These are phyloP conservation scores for Lithobius niger DNA, from an alignment of 1,140 invertebrate genomes.

Conservation along the genomic window DNA sequence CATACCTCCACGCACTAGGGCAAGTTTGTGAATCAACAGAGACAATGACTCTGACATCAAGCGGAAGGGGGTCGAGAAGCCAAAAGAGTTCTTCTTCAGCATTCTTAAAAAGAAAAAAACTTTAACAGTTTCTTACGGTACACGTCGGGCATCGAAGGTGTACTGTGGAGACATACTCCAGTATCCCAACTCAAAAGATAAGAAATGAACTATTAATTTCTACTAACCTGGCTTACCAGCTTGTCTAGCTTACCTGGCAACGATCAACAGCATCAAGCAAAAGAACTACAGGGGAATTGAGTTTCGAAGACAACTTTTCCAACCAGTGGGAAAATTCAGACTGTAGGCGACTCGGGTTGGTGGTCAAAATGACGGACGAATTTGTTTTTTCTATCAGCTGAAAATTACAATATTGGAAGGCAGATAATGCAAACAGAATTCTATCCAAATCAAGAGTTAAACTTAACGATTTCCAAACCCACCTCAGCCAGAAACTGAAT, in stretches of 20 bases:
- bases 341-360: neutral
- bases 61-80: neutral
- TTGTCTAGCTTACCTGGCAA: neutral
- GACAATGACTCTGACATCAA: neutral
- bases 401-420: no score
- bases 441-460: no score
- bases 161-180: no score
- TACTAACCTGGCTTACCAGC: neutral
- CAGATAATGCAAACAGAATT: no score
- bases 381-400: neutral
- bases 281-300: neutral
- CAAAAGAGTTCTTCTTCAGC: neutral
- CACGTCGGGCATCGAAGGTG: no score
- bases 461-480: no score
- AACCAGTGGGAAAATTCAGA: neutral
- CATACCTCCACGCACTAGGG: neutral
- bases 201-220: no score
- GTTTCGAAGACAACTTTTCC: neutral
- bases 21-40: neutral
- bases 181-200: no score
- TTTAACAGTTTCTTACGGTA: no score
- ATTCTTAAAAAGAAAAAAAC: neutral
- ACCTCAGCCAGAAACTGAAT: no score
- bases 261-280: neutral
- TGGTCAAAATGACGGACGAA: neutral